phyloP scores from a whole-genome alignment of 1,140 invertebrate species.

The Atopsyche davidsoni region DNA sequence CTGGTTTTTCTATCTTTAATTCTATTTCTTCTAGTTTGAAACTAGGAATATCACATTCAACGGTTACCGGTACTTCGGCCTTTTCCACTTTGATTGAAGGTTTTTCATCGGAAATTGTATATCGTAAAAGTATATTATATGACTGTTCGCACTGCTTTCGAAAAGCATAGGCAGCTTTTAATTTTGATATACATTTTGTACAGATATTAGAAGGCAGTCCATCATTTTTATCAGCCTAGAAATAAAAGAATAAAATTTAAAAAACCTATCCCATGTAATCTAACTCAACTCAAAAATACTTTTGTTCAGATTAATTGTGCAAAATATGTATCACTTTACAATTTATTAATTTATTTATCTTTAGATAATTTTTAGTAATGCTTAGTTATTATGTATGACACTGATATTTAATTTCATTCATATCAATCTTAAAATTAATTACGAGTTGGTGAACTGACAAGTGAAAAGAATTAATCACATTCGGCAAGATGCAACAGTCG shows the following conservation, averaged over 20 bases:
- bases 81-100: slow-evolving; percentile 3
- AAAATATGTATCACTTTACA: not conserved
- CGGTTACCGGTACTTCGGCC: not conserved
- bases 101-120: not conserved
- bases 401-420: not conserved
- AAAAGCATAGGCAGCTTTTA: slow-evolving; percentile 25
- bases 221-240: slow-evolving; percentile 32
- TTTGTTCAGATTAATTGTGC: too few relatives aligned
- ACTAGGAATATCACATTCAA: not conserved
- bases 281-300: too few relatives aligned
- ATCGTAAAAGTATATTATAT: slow-evolving; percentile 5
- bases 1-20: slow-evolving; percentile 2
- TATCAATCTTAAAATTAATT: too few relatives aligned
- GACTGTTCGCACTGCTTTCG: slow-evolving; percentile 25
- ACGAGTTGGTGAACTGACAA: too few relatives aligned
- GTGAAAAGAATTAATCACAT: too few relatives aligned
- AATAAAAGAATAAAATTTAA: slow-evolving; percentile 5
- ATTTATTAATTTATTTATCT: not conserved
- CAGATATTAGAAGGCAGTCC: slow-evolving; percentile 27
- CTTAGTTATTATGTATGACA: not conserved
- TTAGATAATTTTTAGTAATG: not conserved
- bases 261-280: not conserved
- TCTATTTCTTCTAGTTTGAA: slow-evolving; percentile 6
- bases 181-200: slow-evolving; percentile 21
- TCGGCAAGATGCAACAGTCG: too few relatives aligned